A percentile compares a stretch with the other conserved stretches of the same genome.
These are phyloP conservation scores for Noturus placidus DNA, from an alignment of 2,113 vertebrate species.

Conservation along the genomic window DNA sequence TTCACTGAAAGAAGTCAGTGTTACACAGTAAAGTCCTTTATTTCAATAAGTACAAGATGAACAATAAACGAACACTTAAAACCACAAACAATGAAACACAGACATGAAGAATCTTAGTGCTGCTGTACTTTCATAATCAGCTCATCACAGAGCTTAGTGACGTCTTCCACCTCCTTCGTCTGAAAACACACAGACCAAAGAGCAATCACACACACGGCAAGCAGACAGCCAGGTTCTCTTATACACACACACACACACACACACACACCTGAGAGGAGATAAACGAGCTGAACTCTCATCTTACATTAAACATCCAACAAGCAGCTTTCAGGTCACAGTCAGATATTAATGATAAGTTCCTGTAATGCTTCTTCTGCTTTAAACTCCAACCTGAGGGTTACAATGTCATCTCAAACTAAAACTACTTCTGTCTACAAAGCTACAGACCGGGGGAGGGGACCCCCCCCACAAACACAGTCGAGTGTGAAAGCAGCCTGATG, in stretches of 20 bases:
- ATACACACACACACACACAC: neutral
- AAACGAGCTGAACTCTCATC: neutral
- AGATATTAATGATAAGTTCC: neutral
- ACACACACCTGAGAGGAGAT: neutral
- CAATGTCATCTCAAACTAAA: too few species aligned
- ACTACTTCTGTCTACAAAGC: neutral
- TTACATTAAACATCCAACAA: neutral
- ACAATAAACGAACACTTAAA: neutral
- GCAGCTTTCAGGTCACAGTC: neutral
- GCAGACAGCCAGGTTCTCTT: neutral
- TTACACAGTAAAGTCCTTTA: neutral
- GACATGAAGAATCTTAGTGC: constrained; percentile 56
- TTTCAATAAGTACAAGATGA: constrained; percentile 7
- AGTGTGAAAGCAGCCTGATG: neutral
- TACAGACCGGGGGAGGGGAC: neutral
- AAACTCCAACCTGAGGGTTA: neutral
- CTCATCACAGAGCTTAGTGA: constrained; percentile 87
- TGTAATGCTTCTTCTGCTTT: neutral
- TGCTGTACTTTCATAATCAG: constrained; percentile 74
- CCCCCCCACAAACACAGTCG: too few species aligned
- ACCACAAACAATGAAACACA: neutral
- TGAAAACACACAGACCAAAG: constrained; percentile 49
- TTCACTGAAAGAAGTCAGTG: neutral
- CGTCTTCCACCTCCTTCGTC: constrained; percentile 79
- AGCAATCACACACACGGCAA: neutral